These are phyloP conservation scores for Chloroceryle amazona DNA, from an alignment of 2,797 vertebrate genomes.

Conservation along the genomic window DNA sequence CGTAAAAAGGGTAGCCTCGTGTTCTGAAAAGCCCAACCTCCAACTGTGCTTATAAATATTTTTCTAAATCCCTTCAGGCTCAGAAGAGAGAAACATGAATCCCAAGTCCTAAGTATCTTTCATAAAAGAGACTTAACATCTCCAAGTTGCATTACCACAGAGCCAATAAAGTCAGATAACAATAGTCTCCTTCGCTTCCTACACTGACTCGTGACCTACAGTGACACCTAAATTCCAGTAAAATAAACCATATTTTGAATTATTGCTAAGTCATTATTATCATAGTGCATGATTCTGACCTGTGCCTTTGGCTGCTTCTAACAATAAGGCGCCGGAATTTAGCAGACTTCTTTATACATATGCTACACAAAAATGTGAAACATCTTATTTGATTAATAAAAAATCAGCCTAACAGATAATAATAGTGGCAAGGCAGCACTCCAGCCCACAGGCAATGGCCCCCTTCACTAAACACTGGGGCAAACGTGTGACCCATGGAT, in stretches of 20 bases:
- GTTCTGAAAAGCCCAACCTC: neutral
- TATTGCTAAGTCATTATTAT: neutral
- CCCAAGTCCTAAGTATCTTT: neutral
- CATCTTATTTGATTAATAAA: neutral
- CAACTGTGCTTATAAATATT: constrained; percentile 16
- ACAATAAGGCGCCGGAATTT: neutral
- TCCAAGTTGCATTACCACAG: neutral
- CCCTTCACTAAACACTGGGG: neutral
- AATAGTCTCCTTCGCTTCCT: neutral
- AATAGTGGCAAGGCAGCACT: neutral
- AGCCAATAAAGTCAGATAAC: neutral
- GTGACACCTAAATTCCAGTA: neutral
- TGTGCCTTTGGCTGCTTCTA: neutral
- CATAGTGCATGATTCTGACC: too few species aligned
- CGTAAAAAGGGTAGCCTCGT: neutral
- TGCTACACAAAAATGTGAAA: neutral
- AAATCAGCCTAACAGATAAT: neutral
- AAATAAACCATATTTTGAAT: neutral
- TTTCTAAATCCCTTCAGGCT: constrained; percentile 23
- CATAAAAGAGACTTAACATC: constrained; percentile 25
- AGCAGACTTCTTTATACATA: neutral
- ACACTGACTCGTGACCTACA: neutral
- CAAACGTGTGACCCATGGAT: fast-evolving
- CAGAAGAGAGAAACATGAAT: neutral
- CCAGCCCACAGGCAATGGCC: neutral